Base-by-base conservation (phyloP, 53 echinoderm and acorn worm species). In the Holothuria leucospilota region DNA sequence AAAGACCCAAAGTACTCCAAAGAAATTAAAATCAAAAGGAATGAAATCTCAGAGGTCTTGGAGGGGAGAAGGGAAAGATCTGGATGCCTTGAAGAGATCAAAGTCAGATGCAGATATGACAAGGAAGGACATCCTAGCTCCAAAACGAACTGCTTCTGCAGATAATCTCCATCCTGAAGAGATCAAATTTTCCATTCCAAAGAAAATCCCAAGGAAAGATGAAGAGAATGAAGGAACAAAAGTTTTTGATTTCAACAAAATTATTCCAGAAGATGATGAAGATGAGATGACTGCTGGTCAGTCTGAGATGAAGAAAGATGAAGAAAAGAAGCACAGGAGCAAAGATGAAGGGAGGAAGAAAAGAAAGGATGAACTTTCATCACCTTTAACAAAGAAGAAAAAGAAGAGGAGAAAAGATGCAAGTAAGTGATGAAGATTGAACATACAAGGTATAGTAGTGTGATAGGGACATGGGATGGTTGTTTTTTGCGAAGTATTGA, bases 371-470 rank as follows among this genome's bases (percentile, higher is more conserved):
- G 39, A 30, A 12, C 34, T 23, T 23, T 51, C 25, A 49, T 49
- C 49, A 71, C 20, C 40, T 38, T 39, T 29, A 28, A 62, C 42
- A 30, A 94, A 87, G 51, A 88, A 86, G 88, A 94, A 89, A 69
- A 94, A 75, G 86, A 96, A 93, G 68, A 91, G 81, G 78, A 90
- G 66, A 74, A 91, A 87, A 68, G 93, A 94, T 94, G 94, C 96
- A 78, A 69, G 96, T 96, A 87, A 93, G 94, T 93, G 1, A 56
- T 56, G 18, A 16, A 16, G 75, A 9, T 16, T 1, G 18, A 16
- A 56, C 56, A 56, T 5, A 18, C 16, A 4, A 56, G 5, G 18
- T 2, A 16, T 56, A 15, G 2, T 3, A 56, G 0, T 56, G 2
- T 56, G 56, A 16, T 16, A 16, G 56, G 3, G 3, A 16, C 15